Percentiles rank a stretch among this genome's conserved stretches.
These are phyloP conservation scores for Clarias batrachus DNA, from an alignment of 2,113 vertebrate species.

Conservation along the genomic window DNA sequence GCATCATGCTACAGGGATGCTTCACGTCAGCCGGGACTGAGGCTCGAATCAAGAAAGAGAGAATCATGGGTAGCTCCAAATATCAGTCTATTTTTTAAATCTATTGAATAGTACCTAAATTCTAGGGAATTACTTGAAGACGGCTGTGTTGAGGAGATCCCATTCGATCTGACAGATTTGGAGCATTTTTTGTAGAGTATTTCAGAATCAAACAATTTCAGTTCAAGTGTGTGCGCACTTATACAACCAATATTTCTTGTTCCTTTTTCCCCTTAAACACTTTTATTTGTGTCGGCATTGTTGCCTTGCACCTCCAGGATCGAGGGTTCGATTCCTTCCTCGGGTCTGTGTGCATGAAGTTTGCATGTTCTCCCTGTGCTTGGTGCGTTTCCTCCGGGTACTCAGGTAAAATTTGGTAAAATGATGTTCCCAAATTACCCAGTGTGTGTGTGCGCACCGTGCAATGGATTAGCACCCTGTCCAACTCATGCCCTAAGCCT, in stretches of 20 bases:
- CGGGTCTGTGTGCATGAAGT: no score
- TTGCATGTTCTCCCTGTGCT: no score
- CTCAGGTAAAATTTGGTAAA: no score
- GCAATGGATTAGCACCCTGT: no score
- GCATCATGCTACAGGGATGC: neutral
- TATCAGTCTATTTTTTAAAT: neutral
- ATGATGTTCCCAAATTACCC: no score
- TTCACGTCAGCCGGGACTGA: neutral
- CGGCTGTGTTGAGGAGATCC: neutral
- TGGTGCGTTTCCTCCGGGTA: no score
- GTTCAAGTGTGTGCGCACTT: neutral
- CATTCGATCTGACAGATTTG: neutral
- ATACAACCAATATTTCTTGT: neutral
- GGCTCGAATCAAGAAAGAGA: neutral
- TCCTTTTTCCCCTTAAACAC: no score
- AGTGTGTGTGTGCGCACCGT: no score
- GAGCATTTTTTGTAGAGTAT: neutral
- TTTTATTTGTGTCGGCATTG: no score
- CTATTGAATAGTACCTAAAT: neutral
- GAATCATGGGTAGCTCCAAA: neutral
- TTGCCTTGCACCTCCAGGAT: no score
- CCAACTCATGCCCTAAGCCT: no score
- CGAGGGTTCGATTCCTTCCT: no score
- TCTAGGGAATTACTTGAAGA: neutral
- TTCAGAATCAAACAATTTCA: neutral